Percentiles rank a stretch among this genome's conserved stretches.
Evolutionary conservation across 2,797 vertebrate species (phyloP).

Genomic region (Vespertilio murinus): DNA sequence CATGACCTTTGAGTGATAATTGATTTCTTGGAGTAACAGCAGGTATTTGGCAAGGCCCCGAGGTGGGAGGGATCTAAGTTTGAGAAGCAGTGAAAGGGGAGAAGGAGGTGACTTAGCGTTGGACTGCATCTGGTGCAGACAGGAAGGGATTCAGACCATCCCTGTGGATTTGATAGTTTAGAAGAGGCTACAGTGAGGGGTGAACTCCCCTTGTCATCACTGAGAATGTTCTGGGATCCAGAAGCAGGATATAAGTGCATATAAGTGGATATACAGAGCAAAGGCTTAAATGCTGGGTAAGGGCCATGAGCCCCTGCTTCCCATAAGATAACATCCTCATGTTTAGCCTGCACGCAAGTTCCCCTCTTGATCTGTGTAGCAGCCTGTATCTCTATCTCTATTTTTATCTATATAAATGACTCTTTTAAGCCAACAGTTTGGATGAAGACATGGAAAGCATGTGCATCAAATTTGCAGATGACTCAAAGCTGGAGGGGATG

Average conservation of each 20-base stretch:
- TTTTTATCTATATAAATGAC: constrained; percentile 64
- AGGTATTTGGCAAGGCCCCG: neutral
- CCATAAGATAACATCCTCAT: neutral
- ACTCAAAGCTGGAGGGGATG: constrained; percentile 66
- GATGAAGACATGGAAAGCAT: constrained; percentile 66
- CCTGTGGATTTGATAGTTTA: neutral
- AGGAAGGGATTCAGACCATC: constrained; percentile 10
- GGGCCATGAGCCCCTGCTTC: neutral
- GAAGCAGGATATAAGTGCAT: neutral
- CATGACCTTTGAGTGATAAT: constrained; percentile 3
- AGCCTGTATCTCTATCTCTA: constrained; percentile 25
- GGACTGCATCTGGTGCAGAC: neutral
- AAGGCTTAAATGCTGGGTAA: neutral
- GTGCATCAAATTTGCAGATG: constrained; percentile 69
- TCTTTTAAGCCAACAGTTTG: constrained; percentile 42
- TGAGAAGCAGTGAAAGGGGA: neutral
- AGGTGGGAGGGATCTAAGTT: neutral
- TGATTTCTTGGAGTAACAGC: constrained; percentile 59
- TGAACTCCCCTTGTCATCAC: constrained; percentile 33
- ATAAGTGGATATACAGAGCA: neutral
- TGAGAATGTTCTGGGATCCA: neutral
- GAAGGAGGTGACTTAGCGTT: neutral
- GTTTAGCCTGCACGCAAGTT: neutral
- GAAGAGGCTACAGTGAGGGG: neutral
- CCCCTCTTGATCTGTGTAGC: neutral